Evolutionary conservation across 2,113 vertebrate species (phyloP).

Genomic region (Ahaetulla prasina): DNA sequence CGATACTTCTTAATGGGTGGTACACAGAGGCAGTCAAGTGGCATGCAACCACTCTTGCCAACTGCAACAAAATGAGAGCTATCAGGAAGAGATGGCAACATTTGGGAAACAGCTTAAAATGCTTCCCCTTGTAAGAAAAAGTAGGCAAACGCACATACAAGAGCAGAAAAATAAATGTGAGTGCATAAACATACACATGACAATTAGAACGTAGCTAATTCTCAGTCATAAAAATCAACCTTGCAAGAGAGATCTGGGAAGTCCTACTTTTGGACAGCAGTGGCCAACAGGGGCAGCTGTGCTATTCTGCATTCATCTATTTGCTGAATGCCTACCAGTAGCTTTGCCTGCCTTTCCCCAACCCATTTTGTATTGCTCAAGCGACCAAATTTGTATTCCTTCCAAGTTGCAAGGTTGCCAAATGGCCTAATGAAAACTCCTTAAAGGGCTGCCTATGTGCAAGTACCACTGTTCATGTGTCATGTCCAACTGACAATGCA

Average conservation of each 20-base stretch:
- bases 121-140: background rate
- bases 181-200: background rate
- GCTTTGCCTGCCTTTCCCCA: background rate
- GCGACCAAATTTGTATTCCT: background rate
- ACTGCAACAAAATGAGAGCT: background rate
- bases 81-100: background rate
- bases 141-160: background rate
- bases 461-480: background rate
- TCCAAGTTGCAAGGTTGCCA: background rate
- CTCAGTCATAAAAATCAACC: background rate
- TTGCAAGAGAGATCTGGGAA: background rate
- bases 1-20: background rate
- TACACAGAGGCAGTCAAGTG: background rate
- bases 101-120: background rate
- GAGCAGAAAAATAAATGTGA: background rate
- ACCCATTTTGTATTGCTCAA: background rate
- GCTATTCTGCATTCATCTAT: background rate
- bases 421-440: background rate
- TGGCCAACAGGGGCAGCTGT: background rate
- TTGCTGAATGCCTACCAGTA: background rate
- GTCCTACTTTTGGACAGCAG: background rate
- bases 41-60: background rate
- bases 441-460: background rate
- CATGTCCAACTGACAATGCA: background rate
- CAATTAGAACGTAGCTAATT: background rate